These are phyloP conservation scores for Tethya wilhelma DNA, from an alignment of 37 sponge, comb jelly and placozoan genomes.

Conservation along the genomic window DNA sequence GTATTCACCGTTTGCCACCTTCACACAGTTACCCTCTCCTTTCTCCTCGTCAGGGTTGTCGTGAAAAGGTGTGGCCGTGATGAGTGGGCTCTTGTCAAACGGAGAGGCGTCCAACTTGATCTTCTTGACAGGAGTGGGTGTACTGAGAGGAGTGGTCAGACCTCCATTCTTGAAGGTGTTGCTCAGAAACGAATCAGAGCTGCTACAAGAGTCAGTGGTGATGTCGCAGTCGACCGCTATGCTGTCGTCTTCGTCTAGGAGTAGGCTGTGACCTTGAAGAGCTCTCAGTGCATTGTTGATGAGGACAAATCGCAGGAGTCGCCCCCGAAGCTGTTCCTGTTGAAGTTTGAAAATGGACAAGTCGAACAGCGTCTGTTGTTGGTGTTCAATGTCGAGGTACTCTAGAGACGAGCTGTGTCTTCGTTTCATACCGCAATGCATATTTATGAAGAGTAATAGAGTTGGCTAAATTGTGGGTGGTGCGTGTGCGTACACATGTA, in stretches of 20 bases:
- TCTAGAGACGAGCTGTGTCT: conserved; percentile 38
- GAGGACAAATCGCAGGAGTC: conserved; percentile 71
- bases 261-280: conserved; percentile 45
- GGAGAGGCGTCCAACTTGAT: conserved; percentile 15
- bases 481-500: too few species aligned
- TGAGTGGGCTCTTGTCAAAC: conserved; percentile 21
- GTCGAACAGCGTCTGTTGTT: conserved; percentile 64
- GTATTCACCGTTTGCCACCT: not conserved
- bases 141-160: conserved; percentile 14
- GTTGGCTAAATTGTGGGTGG: too few species aligned
- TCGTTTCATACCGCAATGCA: conserved; percentile 57
- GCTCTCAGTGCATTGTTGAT: conserved; percentile 76
- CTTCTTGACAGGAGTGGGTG: conserved; percentile 54
- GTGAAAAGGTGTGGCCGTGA: conserved; percentile 15
- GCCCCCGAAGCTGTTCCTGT: conserved; percentile 62
- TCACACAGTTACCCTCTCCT: not conserved
- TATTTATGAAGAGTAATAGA: too few species aligned
- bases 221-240: not conserved
- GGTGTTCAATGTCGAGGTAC: conserved; percentile 47
- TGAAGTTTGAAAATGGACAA: conserved; percentile 73
- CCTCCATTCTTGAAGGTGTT: conserved; percentile 59
- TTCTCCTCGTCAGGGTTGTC: not conserved
- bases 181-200: conserved; percentile 20
- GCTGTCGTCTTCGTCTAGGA: conserved; percentile 4
- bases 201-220: not conserved